These are phyloP conservation scores for Ptychadena robeensis DNA, from an alignment of 2,797 vertebrate species.

Conservation along the genomic window DNA sequence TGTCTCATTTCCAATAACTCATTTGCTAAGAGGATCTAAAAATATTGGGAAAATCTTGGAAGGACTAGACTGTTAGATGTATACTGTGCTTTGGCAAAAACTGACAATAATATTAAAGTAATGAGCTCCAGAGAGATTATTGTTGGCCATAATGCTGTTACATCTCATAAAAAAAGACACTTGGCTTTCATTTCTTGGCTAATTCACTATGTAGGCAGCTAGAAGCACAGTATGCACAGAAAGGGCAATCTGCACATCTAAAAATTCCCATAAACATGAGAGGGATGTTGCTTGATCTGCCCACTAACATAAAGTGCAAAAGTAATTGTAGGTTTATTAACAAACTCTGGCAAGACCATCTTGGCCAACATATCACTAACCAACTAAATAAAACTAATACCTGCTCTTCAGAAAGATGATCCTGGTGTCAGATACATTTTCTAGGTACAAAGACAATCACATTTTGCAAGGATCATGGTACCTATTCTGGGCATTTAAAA, in stretches of 20 bases:
- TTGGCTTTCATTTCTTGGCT: constrained; percentile 44
- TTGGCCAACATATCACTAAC: too few species aligned
- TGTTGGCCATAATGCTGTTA: constrained; percentile 56
- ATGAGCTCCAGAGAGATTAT: constrained; percentile 60
- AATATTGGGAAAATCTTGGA: constrained; percentile 52
- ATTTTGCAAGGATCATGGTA: too few species aligned
- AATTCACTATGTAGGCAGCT: constrained; percentile 39
- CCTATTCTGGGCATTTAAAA: too few species aligned
- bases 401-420: too few species aligned
- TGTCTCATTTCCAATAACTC: constrained; percentile 47
- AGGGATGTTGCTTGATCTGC: background rate
- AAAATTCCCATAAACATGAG: background rate
- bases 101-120: constrained; percentile 60
- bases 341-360: too few species aligned
- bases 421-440: too few species aligned
- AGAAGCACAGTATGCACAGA: constrained; percentile 25
- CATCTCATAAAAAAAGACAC: constrained; percentile 37
- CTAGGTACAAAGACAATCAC: too few species aligned
- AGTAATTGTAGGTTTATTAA: too few species aligned
- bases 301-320: background rate
- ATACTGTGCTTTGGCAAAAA: constrained; percentile 50
- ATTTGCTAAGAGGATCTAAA: constrained; percentile 41
- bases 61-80: constrained; percentile 45
- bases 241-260: constrained; percentile 35
- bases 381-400: too few species aligned